These are phyloP conservation scores for Macroteleia sp. DNA, from an alignment of 2,888 invertebrate genomes.

Conservation along the genomic window DNA sequence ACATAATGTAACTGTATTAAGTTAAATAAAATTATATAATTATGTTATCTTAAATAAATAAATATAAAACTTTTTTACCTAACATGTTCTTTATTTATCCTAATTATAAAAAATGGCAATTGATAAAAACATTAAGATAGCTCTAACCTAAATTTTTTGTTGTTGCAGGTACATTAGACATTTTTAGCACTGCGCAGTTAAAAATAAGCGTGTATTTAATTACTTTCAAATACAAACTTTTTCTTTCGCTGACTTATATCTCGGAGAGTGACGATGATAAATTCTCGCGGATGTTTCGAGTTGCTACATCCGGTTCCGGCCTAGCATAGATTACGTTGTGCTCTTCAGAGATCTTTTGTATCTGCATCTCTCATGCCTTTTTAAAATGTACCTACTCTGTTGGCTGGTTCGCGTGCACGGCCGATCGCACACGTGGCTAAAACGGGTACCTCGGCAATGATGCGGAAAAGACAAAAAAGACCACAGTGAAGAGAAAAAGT, in stretches of 20 bases:
- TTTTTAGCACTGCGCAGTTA: too few species aligned
- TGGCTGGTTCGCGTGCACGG: slow-evolving; percentile 54
- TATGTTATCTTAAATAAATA: too few species aligned
- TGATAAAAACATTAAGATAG: too few species aligned
- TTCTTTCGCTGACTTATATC: slow-evolving; percentile 26
- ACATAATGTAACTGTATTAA: too few species aligned
- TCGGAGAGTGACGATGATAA: slow-evolving; percentile 38
- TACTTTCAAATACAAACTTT: slow-evolving; percentile 26
- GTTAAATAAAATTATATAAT: too few species aligned
- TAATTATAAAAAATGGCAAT: too few species aligned
- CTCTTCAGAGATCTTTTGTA: slow-evolving; percentile 26
- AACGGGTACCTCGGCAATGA: slow-evolving; percentile 44
- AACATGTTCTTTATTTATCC: too few species aligned
- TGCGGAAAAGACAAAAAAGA: slow-evolving; percentile 45
- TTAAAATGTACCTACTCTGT: slow-evolving; percentile 15
- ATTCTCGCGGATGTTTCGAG: slow-evolving; percentile 54
- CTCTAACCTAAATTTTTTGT: too few species aligned
- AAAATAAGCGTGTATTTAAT: slow-evolving; percentile 15
- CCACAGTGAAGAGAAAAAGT: slow-evolving; percentile 11
- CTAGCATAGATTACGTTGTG: slow-evolving; percentile 31
- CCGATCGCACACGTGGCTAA: slow-evolving; percentile 60
- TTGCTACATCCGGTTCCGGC: slow-evolving; percentile 56
- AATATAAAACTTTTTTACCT: too few species aligned
- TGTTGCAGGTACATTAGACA: too few species aligned
- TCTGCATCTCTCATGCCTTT: slow-evolving; percentile 28